These are phyloP conservation scores for Dynastes maya DNA, from an alignment of 2,888 invertebrate species.

Conservation along the genomic window DNA sequence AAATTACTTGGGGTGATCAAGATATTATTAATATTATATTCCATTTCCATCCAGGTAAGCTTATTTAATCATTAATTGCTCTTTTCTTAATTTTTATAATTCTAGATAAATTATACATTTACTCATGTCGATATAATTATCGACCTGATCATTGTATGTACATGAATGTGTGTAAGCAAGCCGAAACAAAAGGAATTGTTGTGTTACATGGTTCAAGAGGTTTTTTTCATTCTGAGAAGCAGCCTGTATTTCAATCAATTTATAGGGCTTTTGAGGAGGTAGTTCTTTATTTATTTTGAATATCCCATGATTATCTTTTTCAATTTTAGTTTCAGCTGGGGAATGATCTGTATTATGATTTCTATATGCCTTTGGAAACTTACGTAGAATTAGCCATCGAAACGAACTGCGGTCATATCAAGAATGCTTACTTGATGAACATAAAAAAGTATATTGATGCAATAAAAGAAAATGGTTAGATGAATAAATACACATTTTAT, in stretches of 20 bases:
- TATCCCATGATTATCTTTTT: conserved; percentile 50
- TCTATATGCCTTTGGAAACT: conserved; percentile 75
- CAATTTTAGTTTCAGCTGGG: conserved; percentile 77
- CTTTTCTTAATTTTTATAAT: background rate
- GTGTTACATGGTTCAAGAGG: conserved; percentile 92
- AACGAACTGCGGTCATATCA: conserved; percentile 79
- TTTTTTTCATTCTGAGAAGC: conserved; percentile 89
- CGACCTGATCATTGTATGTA: conserved; percentile 98
- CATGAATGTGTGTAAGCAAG: conserved; percentile 84
- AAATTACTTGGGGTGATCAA: conserved; percentile 98
- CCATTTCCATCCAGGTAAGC: conserved; percentile 83
- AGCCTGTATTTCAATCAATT: conserved; percentile 86
- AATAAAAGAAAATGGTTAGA: conserved; percentile 60
- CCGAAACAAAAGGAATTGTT: conserved; percentile 80
- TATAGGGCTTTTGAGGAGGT: conserved; percentile 78
- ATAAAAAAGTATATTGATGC: conserved; percentile 68
- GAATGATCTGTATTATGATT: conserved; percentile 76
- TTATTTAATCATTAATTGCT: conserved; percentile 25
- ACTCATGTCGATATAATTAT: conserved; percentile 92
- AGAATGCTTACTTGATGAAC: conserved; percentile 72
- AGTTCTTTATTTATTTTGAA: conserved; percentile 45
- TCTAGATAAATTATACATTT: conserved; percentile 82
- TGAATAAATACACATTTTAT: conserved; percentile 27
- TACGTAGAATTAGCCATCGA: conserved; percentile 72
- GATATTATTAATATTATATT: conserved; percentile 95